A percentile compares a stretch with the other conserved stretches of the same genome.
Conservation (phyloP, 2,888 invertebrate species). For the Syritta pipiens region DNA sequence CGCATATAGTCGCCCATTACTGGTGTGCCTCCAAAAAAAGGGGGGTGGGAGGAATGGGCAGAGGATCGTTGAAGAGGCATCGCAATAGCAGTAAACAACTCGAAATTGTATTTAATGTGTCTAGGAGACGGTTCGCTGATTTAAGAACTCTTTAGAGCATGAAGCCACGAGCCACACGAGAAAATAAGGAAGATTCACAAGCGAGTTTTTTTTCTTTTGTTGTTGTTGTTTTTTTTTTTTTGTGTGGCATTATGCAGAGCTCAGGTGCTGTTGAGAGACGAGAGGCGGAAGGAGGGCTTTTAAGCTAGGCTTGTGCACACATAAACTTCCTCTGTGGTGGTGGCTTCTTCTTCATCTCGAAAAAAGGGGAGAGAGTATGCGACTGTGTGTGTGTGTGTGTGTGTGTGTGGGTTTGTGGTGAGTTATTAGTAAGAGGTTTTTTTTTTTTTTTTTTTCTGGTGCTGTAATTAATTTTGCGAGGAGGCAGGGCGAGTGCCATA, state of each 20-base stretch:
- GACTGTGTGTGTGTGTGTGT: not conserved
- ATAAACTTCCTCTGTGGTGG: conserved; percentile 30
- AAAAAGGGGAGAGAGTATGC: too few relatives aligned
- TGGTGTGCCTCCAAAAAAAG: not conserved
- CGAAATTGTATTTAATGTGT: conserved; percentile 54
- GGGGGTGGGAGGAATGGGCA: too few relatives aligned
- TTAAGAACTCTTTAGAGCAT: conserved; percentile 74
- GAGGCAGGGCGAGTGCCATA: too few relatives aligned
- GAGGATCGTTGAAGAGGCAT: too few relatives aligned
- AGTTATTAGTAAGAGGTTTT: too few relatives aligned
- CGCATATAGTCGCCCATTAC: not conserved
- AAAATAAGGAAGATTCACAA: conserved; percentile 54
- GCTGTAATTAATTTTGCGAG: too few relatives aligned
- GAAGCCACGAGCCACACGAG: conserved; percentile 77
- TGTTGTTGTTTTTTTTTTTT: not conserved
- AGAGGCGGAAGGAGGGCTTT: too few relatives aligned
- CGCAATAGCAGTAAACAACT: conserved; percentile 53
- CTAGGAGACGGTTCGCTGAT: conserved; percentile 73
- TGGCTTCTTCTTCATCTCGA: conserved; percentile 16
- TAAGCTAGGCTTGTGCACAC: conserved; percentile 38
- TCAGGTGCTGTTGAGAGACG: conserved; percentile 37
- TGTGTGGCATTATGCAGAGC: conserved; percentile 4
- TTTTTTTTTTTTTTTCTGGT: too few relatives aligned
- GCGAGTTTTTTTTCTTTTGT: conserved; percentile 14
- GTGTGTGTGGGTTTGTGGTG: not conserved